Evolutionary conservation across 2,888 invertebrate species (phyloP), one percentile per base, ranked within the genome.

Genomic region (Allacma fusca): DNA sequence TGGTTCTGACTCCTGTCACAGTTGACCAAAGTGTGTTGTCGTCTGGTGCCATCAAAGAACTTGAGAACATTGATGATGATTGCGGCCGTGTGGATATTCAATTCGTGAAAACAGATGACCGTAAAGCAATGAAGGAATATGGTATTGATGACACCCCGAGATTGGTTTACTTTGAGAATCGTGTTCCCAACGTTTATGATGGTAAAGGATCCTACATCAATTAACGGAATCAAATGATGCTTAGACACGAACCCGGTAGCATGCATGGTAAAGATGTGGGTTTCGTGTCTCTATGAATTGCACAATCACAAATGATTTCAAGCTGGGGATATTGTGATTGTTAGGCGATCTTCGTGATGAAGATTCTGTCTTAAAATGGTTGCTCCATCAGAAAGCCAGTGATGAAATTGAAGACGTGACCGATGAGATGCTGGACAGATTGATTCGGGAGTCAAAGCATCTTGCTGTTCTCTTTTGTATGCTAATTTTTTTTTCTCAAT

Each of bases 151-250:
- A 90, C 72, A 88, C 92, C 75, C 96, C 96, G 26, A 90, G 94
- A 68, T 92, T 96, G 84, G 95, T 96, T 81, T 96, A 96, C 88
- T 96, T 95, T 87, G 96, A 96, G 87, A 95, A 95, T 86, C 93
- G 94, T 87, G 93, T 96, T 86, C 96, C 96, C 78, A 95, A 94
- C 87, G 91, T 96, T 84, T 96, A 95, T 87, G 95, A 95, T 86
- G 96, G 94, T 91, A 87, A 87, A 86, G 64, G 19, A 34, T 34
- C 9, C 26, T 0, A 19, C 21, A 23, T 62, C 23, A 62, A 7
- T 26, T 16, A 23, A 34, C 34, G 9, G 9, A 9, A 57, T 75
- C 24, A 19, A 5, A 26, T 34, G 9, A 34, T n/a, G 9, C 4
- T 34, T 4, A 34, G 34, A 34, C 34, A 34, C 34, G 34, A 34